These are phyloP conservation scores for Sisor rabdophorus DNA, from an alignment of 2,113 vertebrate species.

Conservation along the genomic window DNA sequence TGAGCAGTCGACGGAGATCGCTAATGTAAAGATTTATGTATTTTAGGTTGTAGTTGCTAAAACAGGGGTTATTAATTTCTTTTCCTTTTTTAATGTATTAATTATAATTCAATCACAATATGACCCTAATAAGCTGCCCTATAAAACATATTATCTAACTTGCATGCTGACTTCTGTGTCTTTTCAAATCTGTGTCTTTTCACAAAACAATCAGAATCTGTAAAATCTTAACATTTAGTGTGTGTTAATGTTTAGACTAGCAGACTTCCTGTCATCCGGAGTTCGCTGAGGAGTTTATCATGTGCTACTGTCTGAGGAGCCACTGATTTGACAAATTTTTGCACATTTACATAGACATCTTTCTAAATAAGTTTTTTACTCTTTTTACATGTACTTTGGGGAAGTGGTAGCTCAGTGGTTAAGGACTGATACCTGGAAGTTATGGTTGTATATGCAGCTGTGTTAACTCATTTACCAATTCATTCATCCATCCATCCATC, in stretches of 20 bases:
- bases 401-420: too few relatives aligned
- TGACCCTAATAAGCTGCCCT: not conserved
- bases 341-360: not conserved
- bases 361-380: not conserved
- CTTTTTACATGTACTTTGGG: not conserved
- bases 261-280: not conserved
- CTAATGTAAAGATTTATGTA: not conserved
- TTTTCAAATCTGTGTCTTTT: not conserved
- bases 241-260: slow-evolving; percentile 11
- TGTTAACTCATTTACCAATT: too few relatives aligned
- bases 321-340: slow-evolving; percentile 12
- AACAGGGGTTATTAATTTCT: not conserved
- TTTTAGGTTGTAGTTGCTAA: not conserved
- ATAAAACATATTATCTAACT: not conserved
- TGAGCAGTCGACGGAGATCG: not conserved
- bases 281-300: not conserved
- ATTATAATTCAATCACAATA: not conserved
- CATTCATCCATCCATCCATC: too few relatives aligned
- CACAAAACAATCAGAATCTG: slow-evolving; percentile 2
- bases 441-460: too few relatives aligned
- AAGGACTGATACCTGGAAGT: too few relatives aligned
- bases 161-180: not conserved
- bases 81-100: not conserved
- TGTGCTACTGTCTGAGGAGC: slow-evolving; percentile 43
- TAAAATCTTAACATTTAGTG: not conserved